These are phyloP conservation scores for Leptopilina syphax DNA, from an alignment of 2,888 invertebrate species.

Conservation along the genomic window DNA sequence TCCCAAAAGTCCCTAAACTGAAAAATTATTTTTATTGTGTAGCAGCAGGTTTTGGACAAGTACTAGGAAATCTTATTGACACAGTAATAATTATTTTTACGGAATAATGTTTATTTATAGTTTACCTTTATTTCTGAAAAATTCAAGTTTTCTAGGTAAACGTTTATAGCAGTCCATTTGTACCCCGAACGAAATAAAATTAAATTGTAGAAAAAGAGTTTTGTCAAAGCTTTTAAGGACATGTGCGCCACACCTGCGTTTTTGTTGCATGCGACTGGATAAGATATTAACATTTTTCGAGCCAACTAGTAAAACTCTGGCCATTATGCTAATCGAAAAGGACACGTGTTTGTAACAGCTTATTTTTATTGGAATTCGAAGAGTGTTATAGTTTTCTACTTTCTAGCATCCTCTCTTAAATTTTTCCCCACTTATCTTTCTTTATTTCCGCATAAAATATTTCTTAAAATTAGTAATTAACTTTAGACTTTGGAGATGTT, in stretches of 20 bases:
- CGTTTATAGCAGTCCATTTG: too few species aligned
- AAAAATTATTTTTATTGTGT: too few species aligned
- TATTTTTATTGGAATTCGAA: slow-evolving; percentile 66
- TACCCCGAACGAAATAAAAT: neutral
- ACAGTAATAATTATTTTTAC: too few species aligned
- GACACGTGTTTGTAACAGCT: slow-evolving; percentile 72
- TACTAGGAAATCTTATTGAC: too few species aligned
- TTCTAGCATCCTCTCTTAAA: neutral
- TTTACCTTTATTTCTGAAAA: too few species aligned
- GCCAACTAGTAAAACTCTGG: slow-evolving; percentile 58
- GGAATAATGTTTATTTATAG: too few species aligned
- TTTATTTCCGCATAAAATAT: neutral
- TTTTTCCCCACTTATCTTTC: slow-evolving; percentile 31
- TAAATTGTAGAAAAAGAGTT: neutral
- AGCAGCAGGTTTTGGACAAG: too few species aligned
- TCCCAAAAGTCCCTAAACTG: too few species aligned
- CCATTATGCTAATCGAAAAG: slow-evolving; percentile 72
- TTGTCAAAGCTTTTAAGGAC: slow-evolving; percentile 46
- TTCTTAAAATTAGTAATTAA: slow-evolving; percentile 56
- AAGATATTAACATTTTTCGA: slow-evolving; percentile 67
- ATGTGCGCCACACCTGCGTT: slow-evolving; percentile 61
- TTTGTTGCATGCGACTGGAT: slow-evolving; percentile 53
- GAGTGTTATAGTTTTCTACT: slow-evolving; percentile 42
- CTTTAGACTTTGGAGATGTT: neutral
- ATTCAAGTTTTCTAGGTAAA: too few species aligned